A percentile compares a stretch with the other conserved stretches of the same genome.
These are phyloP conservation scores for Lordiphosa stackelbergi DNA, from an alignment of 1,140 invertebrate species.

Conservation along the genomic window DNA sequence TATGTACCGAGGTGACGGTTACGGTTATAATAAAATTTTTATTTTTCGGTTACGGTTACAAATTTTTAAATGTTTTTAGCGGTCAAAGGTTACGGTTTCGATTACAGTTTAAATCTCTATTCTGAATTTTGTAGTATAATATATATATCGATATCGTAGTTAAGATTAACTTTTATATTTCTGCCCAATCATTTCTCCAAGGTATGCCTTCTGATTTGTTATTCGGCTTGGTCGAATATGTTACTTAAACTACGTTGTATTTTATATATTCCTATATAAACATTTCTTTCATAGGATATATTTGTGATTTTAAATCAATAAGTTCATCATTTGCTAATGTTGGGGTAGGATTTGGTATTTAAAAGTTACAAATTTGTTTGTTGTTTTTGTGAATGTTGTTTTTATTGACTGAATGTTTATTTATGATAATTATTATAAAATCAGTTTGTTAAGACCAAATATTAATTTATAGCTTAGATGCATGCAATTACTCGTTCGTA, in stretches of 20 bases:
- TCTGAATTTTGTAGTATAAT: too few relatives aligned
- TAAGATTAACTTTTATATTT: too few relatives aligned
- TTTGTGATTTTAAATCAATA: constrained; percentile 52
- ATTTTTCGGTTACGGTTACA: too few relatives aligned
- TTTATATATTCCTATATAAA: constrained; percentile 15
- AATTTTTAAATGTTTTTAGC: too few relatives aligned
- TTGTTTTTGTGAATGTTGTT: constrained; percentile 9
- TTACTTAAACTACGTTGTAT: constrained; percentile 1
- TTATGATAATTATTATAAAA: constrained; percentile 68
- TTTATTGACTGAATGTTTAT: constrained; percentile 28
- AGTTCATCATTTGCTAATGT: constrained; percentile 31
- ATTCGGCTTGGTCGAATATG: constrained; percentile 4
- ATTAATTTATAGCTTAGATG: constrained; percentile 57
- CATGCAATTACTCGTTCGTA: constrained; percentile 49
- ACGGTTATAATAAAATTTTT: too few relatives aligned
- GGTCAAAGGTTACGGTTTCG: too few relatives aligned
- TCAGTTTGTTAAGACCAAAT: constrained; percentile 55
- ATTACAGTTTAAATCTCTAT: too few relatives aligned
- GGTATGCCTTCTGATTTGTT: background rate
- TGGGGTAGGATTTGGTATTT: constrained; percentile 45
- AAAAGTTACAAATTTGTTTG: constrained; percentile 20
- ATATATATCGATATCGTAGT: too few relatives aligned
- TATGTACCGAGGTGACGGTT: too few relatives aligned
- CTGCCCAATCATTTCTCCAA: too few relatives aligned
- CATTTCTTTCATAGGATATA: constrained; percentile 55